Evolutionary conservation across 2,113 vertebrate genomes (phyloP), one percentile per base, ranked within the genome.

Genomic region (Bettongia penicillata): DNA sequence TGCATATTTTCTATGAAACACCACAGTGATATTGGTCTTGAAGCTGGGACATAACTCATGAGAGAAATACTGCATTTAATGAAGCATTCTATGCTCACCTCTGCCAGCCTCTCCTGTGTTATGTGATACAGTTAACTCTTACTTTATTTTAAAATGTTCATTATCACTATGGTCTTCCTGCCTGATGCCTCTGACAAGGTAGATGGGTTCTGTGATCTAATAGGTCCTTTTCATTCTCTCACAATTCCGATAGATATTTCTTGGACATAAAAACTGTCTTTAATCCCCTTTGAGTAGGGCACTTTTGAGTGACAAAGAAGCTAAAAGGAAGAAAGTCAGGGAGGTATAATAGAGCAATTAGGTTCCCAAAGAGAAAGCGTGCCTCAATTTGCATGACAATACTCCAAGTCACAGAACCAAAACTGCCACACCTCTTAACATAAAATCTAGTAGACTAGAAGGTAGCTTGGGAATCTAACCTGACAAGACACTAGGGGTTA

Each of bases 341-440:
- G 95, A 94, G 77, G 68, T 97, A 95, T 97, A 97, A 98, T 37
- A 97, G 97, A 94, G 96, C 98, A 98, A 98, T 98, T 98, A 97
- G 93, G 95, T 95, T 98, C 96, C 90, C 93, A 93, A 98, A 98
- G 95, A 94, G 97, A 98, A 98, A 98, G 98, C 57, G 98, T 98
- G 98, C 37, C 97, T 91, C 9, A 25, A 98, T 99, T 98, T 98
- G 98, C 98, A 98, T 98, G 98, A 98, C 97, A 99, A 98, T 98
- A 77, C 50, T 91, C 50, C 43, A 91, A 94, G 53, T 97, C 89
- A 84, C 93, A 96, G 55, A 96, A 95, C 95, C 90, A 68, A 97
- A 57, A 89, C 92, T 55, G 94, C 92, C 97, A 96, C 98, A 97
- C 94, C 97, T 93, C 90, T 94, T 24, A 98, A 94, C 93, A 50